Evolutionary conservation across 2,888 invertebrate genomes (phyloP).

Genomic region (Tryphoninae sp.): DNA sequence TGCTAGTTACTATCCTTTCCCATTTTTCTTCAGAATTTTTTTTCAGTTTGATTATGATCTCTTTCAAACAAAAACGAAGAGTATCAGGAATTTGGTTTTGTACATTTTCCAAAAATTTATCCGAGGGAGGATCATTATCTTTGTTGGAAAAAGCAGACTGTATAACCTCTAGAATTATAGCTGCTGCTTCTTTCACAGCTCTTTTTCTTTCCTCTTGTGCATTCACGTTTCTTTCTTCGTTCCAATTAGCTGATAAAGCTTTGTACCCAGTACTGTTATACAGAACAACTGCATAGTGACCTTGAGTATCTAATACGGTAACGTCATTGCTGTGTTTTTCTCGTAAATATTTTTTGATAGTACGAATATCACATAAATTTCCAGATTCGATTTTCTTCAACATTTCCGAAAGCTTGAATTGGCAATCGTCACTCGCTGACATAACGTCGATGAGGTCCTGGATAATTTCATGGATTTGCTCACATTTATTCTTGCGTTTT

Average conservation of each 20-base stretch:
- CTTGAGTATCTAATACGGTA: slow-evolving; percentile 8
- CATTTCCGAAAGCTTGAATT: slow-evolving; percentile 39
- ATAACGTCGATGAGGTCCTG: slow-evolving; percentile 23
- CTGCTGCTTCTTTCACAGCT: too few relatives aligned
- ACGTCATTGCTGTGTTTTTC: slow-evolving; percentile 37
- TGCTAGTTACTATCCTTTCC: too few relatives aligned
- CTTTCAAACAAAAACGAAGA: too few relatives aligned
- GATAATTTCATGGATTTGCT: slow-evolving; percentile 11
- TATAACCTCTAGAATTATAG: too few relatives aligned
- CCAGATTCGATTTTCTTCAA: slow-evolving; percentile 21
- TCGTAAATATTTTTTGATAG: slow-evolving; percentile 27
- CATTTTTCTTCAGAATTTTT: too few relatives aligned
- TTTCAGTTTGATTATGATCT: too few relatives aligned
- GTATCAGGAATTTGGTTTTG: too few relatives aligned
- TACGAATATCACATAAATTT: slow-evolving; percentile 28
- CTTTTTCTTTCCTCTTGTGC: too few relatives aligned
- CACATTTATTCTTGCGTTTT: slow-evolving; percentile 8
- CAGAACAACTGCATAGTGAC: slow-evolving; percentile 30
- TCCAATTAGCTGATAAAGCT: slow-evolving; percentile 20
- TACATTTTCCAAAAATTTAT: too few relatives aligned
- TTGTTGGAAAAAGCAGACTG: too few relatives aligned
- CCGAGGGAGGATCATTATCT: too few relatives aligned
- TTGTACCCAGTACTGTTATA: slow-evolving; percentile 36
- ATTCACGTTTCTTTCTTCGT: too few relatives aligned
- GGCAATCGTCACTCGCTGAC: slow-evolving; percentile 36